Evolutionary conservation across 2,888 invertebrate genomes (phyloP).

Genomic region (Sarcophaga carnaria): DNA sequence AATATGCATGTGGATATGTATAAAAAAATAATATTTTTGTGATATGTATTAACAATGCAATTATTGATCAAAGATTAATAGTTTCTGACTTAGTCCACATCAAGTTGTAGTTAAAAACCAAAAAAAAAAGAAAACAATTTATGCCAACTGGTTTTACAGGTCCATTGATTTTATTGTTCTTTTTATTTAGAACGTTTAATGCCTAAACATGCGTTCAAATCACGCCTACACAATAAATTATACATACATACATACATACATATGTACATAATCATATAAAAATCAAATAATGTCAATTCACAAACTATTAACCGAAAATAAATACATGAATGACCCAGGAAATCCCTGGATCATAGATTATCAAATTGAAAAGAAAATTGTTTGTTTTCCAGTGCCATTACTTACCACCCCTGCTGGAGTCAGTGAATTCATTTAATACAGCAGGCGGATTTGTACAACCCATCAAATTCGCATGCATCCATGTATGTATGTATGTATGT

Average conservation of each 20-base stretch:
- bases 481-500: neutral
- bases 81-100: conserved; percentile 5
- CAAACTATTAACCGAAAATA: conserved; percentile 76
- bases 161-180: neutral
- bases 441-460: conserved; percentile 14
- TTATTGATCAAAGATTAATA: too few relatives aligned
- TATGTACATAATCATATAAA: conserved; percentile 57
- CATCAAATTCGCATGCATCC: conserved; percentile 20
- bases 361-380: conserved; percentile 41
- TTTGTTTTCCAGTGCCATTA: conserved; percentile 43
- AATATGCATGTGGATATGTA: too few relatives aligned
- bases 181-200: neutral
- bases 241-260: conserved; percentile 14
- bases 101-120: too few relatives aligned
- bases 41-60: too few relatives aligned
- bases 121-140: too few relatives aligned
- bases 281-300: conserved; percentile 75
- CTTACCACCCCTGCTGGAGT: conserved; percentile 54
- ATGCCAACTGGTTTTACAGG: too few relatives aligned
- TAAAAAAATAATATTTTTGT: too few relatives aligned
- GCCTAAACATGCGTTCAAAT: neutral
- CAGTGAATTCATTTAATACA: conserved; percentile 25
- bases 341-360: conserved; percentile 58
- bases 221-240: conserved; percentile 43
- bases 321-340: conserved; percentile 58